Evolutionary conservation across 2,888 invertebrate genomes (phyloP).

Genomic region (Liodrosophila aerea): DNA sequence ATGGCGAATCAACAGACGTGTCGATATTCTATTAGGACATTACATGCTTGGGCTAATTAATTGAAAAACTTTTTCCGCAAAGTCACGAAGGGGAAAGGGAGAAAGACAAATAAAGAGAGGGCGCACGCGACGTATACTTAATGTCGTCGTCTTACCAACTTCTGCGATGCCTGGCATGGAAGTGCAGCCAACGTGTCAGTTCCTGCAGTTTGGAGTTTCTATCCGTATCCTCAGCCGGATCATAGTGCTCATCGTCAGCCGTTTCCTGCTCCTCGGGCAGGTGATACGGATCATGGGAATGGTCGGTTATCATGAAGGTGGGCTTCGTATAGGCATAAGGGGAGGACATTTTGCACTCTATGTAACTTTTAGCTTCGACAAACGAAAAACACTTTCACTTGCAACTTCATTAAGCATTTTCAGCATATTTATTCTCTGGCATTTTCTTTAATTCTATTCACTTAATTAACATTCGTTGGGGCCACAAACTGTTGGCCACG

Average conservation of each 20-base stretch:
- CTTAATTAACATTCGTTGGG: constrained; percentile 2
- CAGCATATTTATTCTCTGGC: constrained; percentile 6
- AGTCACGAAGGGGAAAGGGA: too few species aligned
- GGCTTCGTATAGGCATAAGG: constrained; percentile 56
- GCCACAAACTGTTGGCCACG: constrained; percentile 35
- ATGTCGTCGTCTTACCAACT: constrained; percentile 63
- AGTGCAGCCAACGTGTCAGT: constrained; percentile 73
- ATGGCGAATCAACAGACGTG: constrained; percentile 12
- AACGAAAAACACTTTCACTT: constrained; percentile 12
- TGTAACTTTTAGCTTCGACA: background rate
- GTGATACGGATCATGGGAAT: constrained; percentile 62
- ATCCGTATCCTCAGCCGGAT: constrained; percentile 58
- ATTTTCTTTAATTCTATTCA: too few species aligned
- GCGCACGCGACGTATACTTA: constrained; percentile 43
- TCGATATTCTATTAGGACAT: too few species aligned
- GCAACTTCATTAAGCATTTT: constrained; percentile 27
- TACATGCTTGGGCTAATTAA: constrained; percentile 41
- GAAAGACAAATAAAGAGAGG: background rate
- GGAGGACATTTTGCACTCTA: constrained; percentile 59
- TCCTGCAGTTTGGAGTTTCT: constrained; percentile 73
- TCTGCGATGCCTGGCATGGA: constrained; percentile 60
- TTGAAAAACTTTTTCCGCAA: constrained; percentile 40
- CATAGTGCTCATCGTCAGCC: constrained; percentile 44
- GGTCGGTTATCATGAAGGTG: constrained; percentile 64
- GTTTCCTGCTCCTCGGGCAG: constrained; percentile 25